Evolutionary conservation across 1,140 invertebrate genomes (phyloP).

Genomic region (Plectrocnemia conspersa): DNA sequence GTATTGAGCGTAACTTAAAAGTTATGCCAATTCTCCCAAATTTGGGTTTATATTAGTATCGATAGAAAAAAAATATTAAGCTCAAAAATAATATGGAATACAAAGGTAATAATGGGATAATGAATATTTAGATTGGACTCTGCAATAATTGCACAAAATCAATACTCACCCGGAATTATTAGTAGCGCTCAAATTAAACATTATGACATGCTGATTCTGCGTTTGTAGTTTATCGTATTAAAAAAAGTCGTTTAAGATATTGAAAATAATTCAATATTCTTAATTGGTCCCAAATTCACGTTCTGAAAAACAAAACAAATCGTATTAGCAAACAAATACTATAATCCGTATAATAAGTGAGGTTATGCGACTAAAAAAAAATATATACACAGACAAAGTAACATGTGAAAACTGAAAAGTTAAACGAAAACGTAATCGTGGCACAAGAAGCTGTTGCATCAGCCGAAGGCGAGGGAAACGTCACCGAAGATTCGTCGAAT

Average conservation of each 20-base stretch:
- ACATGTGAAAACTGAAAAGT: not conserved
- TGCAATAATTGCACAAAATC: not conserved
- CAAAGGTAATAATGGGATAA: too few species aligned
- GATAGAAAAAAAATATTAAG: too few species aligned
- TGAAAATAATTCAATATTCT: not conserved
- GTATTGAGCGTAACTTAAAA: too few species aligned
- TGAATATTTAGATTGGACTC: not conserved
- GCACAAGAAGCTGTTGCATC: not conserved
- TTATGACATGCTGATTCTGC: conserved; percentile 49
- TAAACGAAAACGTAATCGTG: not conserved
- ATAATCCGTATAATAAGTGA: not conserved
- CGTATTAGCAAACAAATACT: too few species aligned
- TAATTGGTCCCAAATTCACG: conserved; percentile 9
- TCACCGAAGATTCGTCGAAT: conserved; percentile 26
- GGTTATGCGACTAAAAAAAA: not conserved
- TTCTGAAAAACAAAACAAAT: conserved; percentile 10
- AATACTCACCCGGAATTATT: conserved; percentile 51
- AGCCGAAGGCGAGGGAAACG: too few species aligned
- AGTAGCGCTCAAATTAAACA: conserved; percentile 52
- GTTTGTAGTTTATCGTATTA: conserved; percentile 39
- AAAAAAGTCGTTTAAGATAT: conserved; percentile 38
- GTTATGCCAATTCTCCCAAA: too few species aligned
- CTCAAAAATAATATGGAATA: too few species aligned
- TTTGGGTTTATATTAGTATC: too few species aligned
- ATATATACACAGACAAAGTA: too few species aligned